Conservation (phyloP, 2,113 vertebrate species). For the Mus musculus region DNA sequence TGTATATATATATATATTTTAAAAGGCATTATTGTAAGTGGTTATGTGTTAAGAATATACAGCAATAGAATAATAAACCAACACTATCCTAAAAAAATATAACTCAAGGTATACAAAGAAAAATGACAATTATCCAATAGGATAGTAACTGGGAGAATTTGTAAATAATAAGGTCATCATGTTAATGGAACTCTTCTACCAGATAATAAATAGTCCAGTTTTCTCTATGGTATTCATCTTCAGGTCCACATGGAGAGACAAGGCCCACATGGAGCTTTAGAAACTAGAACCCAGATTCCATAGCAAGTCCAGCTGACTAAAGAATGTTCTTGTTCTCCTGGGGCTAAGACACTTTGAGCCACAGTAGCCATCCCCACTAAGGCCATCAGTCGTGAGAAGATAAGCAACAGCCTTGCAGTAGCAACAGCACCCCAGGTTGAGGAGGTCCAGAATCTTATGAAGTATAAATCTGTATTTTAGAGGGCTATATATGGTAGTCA, state of each 20-base stretch:
- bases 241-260: background rate
- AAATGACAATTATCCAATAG: background rate
- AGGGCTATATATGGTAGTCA: too few relatives aligned
- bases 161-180: background rate
- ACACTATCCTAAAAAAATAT: too few relatives aligned
- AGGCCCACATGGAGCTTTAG: background rate
- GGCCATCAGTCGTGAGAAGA: background rate
- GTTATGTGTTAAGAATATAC: background rate
- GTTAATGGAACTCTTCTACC: background rate
- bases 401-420: background rate
- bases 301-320: too few relatives aligned
- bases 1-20: background rate
- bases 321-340: background rate
- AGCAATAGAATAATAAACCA: background rate
- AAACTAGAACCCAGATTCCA: too few relatives aligned
- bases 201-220: background rate
- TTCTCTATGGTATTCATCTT: background rate
- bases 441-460: background rate
- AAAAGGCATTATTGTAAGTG: background rate
- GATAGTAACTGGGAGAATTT: background rate
- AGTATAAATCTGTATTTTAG: background rate
- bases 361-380: too few relatives aligned
- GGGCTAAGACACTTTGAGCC: too few relatives aligned
- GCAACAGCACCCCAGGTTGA: fast-evolving
- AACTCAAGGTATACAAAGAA: too few relatives aligned